Evolutionary conservation across 2,797 vertebrate species (phyloP).

Genomic region (Melanotaenia trifasciata): DNA sequence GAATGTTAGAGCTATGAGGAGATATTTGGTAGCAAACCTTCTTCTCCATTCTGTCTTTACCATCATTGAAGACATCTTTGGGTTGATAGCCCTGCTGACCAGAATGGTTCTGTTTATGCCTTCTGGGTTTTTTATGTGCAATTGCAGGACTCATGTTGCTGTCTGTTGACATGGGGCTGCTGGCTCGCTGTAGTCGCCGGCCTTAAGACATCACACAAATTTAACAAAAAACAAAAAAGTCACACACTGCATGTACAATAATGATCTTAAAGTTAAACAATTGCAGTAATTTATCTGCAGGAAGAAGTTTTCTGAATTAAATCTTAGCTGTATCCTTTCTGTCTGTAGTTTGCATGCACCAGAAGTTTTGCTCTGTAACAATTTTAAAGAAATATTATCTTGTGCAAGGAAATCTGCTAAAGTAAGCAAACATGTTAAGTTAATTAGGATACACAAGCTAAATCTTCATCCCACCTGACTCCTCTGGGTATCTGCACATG

Average conservation of each 20-base stretch:
- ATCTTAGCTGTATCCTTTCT: background rate
- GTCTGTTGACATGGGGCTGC: slow-evolving; percentile 94
- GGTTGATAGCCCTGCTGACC: slow-evolving; percentile 88
- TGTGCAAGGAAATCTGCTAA: background rate
- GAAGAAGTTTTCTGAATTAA: background rate
- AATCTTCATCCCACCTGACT: slow-evolving; percentile 67
- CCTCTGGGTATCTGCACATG: slow-evolving; percentile 77
- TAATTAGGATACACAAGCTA: background rate
- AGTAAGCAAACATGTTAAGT: background rate
- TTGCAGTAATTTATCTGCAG: background rate
- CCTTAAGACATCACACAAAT: slow-evolving; percentile 75
- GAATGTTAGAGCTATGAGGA: slow-evolving; percentile 12
- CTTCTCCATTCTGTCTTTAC: slow-evolving; percentile 65
- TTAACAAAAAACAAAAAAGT: background rate
- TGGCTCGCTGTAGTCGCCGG: slow-evolving; percentile 88
- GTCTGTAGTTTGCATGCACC: background rate
- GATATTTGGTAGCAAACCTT: background rate
- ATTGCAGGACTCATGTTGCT: slow-evolving; percentile 94
- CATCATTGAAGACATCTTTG: slow-evolving; percentile 91
- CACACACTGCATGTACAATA: background rate
- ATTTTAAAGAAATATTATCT: background rate
- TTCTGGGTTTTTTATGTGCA: slow-evolving; percentile 92
- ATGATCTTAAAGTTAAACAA: background rate
- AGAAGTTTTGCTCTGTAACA: background rate
- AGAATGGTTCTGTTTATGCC: slow-evolving; percentile 86